Conservation (phyloP, 2,888 invertebrate genomes). For the Hermaeophaga mercurialis region DNA sequence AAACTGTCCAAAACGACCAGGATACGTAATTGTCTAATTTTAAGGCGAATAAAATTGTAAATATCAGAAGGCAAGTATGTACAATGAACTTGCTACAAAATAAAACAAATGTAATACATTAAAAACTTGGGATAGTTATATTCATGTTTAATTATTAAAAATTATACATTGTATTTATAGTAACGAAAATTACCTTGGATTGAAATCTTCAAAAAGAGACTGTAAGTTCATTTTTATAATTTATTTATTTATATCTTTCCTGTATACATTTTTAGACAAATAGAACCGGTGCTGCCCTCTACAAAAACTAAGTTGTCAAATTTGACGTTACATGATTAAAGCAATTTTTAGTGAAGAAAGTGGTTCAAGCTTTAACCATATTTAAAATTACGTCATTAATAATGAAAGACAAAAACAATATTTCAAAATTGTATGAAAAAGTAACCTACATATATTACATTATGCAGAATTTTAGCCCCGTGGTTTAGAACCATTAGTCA, state of each 20-base stretch:
- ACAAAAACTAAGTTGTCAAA: background rate
- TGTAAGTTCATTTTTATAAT: slow-evolving; percentile 77
- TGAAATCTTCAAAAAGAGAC: slow-evolving; percentile 88
- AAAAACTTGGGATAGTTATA: slow-evolving; percentile 4
- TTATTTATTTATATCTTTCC: slow-evolving; percentile 35
- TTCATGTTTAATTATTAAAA: too few species aligned
- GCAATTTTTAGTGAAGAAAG: too few species aligned
- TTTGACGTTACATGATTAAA: slow-evolving; percentile 7
- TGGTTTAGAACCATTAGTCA: too few species aligned
- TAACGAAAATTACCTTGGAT: slow-evolving; percentile 73
- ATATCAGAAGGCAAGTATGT: slow-evolving; percentile 88
- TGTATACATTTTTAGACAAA: slow-evolving; percentile 24
- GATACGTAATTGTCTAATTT: slow-evolving; percentile 85
- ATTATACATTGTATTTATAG: slow-evolving; percentile 9
- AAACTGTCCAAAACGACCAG: slow-evolving; percentile 96
- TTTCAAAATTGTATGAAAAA: too few species aligned
- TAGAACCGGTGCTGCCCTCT: slow-evolving; percentile 6
- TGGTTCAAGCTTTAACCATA: too few species aligned
- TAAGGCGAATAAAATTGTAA: slow-evolving; percentile 88
- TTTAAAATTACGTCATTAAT: too few species aligned
- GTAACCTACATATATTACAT: too few species aligned
- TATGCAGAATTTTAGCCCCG: too few species aligned
- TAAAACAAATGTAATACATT: background rate
- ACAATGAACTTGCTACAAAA: slow-evolving; percentile 94
- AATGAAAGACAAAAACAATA: too few species aligned